phyloP scores from a whole-genome alignment of 2,797 vertebrate species.

The Malurus leucopterus region DNA sequence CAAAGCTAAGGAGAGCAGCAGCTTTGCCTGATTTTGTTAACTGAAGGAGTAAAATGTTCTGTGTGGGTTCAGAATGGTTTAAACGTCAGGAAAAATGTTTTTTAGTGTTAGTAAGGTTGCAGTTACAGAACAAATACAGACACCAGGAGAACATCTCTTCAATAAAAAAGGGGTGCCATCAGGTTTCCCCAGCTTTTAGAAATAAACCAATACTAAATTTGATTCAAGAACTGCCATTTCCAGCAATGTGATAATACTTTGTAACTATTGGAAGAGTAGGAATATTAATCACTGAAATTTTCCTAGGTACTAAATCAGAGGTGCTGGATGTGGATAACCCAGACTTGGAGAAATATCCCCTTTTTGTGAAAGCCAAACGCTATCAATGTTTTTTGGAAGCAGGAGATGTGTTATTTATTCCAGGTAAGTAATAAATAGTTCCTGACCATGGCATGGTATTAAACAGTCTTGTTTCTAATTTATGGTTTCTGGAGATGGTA shows the following conservation, averaged over 20 bases:
- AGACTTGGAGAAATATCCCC: conserved; percentile 83
- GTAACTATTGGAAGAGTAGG: neutral
- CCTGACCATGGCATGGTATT: neutral
- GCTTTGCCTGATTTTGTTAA: neutral
- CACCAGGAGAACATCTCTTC: neutral
- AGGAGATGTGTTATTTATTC: conserved; percentile 93
- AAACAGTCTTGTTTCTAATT: neutral
- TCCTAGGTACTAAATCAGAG: conserved; percentile 89
- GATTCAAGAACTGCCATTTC: neutral
- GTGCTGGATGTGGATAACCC: conserved; percentile 89
- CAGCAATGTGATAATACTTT: neutral
- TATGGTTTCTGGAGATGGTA: neutral
- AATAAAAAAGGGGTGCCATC: neutral
- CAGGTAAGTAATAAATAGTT: conserved; percentile 75
- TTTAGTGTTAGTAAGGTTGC: neutral
- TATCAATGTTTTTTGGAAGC: conserved; percentile 86
- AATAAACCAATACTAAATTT: neutral
- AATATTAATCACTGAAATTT: conserved; percentile 21
- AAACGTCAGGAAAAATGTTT: neutral
- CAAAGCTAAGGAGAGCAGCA: neutral
- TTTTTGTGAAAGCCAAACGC: conserved; percentile 85
- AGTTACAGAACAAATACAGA: neutral
- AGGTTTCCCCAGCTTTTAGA: neutral
- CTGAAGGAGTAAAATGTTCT: neutral
- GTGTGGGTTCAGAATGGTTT: neutral